Conservation (phyloP, 2,113 vertebrate genomes). For the Epinephelus cyanopodus region DNA sequence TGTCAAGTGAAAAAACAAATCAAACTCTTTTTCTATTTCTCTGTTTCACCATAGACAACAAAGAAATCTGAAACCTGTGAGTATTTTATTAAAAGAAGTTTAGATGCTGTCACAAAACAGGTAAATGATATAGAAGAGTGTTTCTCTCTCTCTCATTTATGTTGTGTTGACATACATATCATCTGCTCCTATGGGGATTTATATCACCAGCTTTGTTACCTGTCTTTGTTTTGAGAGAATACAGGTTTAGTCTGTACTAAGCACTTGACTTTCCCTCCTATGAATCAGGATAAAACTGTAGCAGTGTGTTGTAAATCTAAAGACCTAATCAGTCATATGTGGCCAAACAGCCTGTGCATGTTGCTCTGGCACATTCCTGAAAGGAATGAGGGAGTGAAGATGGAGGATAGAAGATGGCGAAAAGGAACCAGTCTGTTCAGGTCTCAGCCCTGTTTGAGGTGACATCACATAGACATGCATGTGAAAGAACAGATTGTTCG, state of each 20-base stretch:
- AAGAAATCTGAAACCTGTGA: too few relatives aligned
- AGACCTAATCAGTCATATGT: not conserved
- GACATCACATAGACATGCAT: not conserved
- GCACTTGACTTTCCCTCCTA: not conserved
- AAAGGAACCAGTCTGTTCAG: slow-evolving; percentile 48
- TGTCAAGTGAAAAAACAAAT: too few relatives aligned
- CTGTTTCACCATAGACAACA: too few relatives aligned
- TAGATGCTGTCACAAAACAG: too few relatives aligned
- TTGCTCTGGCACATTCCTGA: slow-evolving; percentile 51
- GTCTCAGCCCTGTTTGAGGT: not conserved
- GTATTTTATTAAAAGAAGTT: too few relatives aligned
- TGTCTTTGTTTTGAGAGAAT: not conserved
- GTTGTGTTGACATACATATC: too few relatives aligned
- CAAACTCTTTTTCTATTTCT: too few relatives aligned
- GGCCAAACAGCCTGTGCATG: slow-evolving; percentile 19
- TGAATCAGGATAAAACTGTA: not conserved
- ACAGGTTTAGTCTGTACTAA: not conserved
- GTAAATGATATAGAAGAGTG: too few relatives aligned
- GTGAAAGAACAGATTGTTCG: slow-evolving; percentile 32
- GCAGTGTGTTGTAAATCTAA: not conserved
- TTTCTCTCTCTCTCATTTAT: too few relatives aligned
- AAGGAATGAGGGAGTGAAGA: slow-evolving; percentile 5
- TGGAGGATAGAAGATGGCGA: not conserved
- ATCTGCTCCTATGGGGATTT: too few relatives aligned
- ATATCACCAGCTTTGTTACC: too few relatives aligned